Percentiles rank a stretch among this genome's conserved stretches.
phyloP scores from a whole-genome alignment of 2,797 vertebrate species.

The Spinibarbus caldwelli region DNA sequence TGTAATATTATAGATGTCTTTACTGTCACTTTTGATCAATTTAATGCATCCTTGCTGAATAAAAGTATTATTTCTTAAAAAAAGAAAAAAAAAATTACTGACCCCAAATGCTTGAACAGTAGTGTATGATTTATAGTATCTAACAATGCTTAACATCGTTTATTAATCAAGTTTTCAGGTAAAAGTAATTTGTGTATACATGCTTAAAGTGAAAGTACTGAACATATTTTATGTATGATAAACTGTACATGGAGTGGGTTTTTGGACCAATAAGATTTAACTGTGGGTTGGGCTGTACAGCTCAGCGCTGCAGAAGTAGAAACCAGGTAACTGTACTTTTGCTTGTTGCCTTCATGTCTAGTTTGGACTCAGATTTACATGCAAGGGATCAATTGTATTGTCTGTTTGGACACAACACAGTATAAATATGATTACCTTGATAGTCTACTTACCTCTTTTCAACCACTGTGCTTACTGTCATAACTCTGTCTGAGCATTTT shows the following conservation, averaged over 20 bases:
- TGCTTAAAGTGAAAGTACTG: background rate
- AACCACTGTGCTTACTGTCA: background rate
- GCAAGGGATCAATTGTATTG: background rate
- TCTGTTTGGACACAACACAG: background rate
- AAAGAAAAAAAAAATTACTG: no score
- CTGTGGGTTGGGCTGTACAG: background rate
- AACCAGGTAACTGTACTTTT: background rate
- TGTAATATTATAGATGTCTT: background rate
- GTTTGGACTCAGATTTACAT: background rate
- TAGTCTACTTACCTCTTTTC: background rate
- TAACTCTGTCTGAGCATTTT: background rate
- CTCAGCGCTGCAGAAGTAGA: background rate
- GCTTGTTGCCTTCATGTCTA: background rate
- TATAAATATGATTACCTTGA: conserved; percentile 11
- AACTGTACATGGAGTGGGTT: background rate
- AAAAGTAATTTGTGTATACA: background rate
- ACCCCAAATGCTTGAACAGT: background rate
- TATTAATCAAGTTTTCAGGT: background rate
- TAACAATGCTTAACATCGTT: background rate
- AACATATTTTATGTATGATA: background rate
- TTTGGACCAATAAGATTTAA: background rate
- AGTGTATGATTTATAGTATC: background rate
- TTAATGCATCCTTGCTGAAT: background rate
- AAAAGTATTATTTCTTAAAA: background rate
- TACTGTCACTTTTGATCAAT: background rate